These are phyloP conservation scores for Scatophagus argus DNA, from an alignment of 2,113 vertebrate genomes.

Conservation along the genomic window DNA sequence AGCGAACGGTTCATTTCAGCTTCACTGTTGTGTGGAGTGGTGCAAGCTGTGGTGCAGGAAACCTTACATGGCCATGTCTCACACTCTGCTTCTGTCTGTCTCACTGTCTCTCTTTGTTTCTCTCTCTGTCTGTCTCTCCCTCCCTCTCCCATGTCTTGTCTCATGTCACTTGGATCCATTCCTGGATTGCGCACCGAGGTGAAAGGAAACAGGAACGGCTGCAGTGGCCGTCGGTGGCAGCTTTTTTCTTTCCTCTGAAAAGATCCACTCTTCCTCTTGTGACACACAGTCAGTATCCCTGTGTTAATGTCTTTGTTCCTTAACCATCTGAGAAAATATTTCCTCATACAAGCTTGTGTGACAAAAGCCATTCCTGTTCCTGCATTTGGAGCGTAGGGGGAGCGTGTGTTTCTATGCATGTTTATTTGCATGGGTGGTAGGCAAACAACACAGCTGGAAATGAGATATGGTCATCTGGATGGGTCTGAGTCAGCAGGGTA, in stretches of 20 bases:
- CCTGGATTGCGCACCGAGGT: conserved; percentile 75
- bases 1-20: conserved; percentile 50
- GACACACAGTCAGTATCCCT: conserved; percentile 33
- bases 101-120: conserved; percentile 25
- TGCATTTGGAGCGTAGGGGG: conserved; percentile 35
- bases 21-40: conserved; percentile 32
- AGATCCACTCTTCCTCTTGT: conserved; percentile 37
- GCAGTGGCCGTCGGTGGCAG: conserved; percentile 41
- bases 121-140: conserved; percentile 7
- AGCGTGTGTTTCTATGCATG: conserved; percentile 45
- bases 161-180: conserved; percentile 65
- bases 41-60: conserved; percentile 50
- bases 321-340: conserved; percentile 48
- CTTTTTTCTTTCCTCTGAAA: conserved; percentile 2
- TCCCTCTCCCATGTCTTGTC: conserved; percentile 39
- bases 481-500: conserved; percentile 59
- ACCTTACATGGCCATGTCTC: conserved; percentile 76
- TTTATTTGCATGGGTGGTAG: conserved; percentile 21
- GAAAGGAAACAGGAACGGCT: conserved; percentile 74
- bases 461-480: conserved; percentile 52
- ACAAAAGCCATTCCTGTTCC: conserved; percentile 50
- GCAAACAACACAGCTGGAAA: conserved; percentile 39
- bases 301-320: conserved; percentile 50
- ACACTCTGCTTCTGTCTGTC: conserved; percentile 32
- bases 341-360: conserved; percentile 59